These are phyloP conservation scores for Bovichtus variegatus DNA, from an alignment of 2,797 vertebrate species.

Conservation along the genomic window DNA sequence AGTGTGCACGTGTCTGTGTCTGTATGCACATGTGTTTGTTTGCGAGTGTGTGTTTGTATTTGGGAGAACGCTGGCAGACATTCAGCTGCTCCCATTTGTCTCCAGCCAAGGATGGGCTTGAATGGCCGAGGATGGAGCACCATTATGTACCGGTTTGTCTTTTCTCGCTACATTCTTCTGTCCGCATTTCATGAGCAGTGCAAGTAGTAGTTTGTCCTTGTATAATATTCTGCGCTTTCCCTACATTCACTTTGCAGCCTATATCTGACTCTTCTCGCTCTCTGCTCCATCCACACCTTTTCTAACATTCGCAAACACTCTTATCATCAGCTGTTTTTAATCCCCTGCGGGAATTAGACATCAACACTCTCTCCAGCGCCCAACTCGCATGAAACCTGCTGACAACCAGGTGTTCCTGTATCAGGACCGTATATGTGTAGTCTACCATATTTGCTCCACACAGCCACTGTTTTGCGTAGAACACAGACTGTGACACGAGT, in stretches of 20 bases:
- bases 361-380: not conserved
- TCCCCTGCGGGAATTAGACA: slow-evolving; percentile 35
- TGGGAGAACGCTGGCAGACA: slow-evolving; percentile 11
- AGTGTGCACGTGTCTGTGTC: not conserved
- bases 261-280: not conserved
- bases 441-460: not conserved
- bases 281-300: not conserved
- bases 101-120: slow-evolving; percentile 3
- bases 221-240: too few relatives aligned
- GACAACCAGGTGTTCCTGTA: slow-evolving; percentile 14
- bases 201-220: not conserved
- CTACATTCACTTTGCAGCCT: too few relatives aligned
- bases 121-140: slow-evolving; percentile 11
- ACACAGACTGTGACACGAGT: slow-evolving; percentile 16
- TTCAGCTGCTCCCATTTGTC: slow-evolving; percentile 5
- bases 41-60: slow-evolving; percentile 25
- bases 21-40: too few relatives aligned
- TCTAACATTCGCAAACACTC: slow-evolving; percentile 13
- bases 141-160: not conserved
- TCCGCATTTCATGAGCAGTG: not conserved
- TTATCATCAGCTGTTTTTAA: slow-evolving; percentile 46
- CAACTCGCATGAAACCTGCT: slow-evolving; percentile 26
- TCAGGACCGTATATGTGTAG: slow-evolving; percentile 5
- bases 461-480: not conserved
- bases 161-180: not conserved